Base-by-base conservation (phyloP, 2,113 vertebrate genomes). In the Pogona vitticeps region DNA sequence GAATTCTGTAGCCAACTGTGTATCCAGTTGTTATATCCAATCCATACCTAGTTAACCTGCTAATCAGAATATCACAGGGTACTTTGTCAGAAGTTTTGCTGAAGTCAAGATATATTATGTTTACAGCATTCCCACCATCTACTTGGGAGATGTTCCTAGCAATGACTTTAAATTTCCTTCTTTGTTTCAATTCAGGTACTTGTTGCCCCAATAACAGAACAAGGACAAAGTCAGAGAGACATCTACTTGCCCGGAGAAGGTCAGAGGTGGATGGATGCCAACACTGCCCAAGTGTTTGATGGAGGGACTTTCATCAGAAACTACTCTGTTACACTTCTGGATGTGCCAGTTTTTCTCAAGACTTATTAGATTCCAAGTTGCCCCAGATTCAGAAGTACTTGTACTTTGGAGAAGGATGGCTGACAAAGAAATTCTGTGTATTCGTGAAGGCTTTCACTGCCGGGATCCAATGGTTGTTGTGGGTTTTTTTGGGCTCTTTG, bases 201-300 rank as follows among this genome's bases (percentile, higher is more conserved):
- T 91, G 96, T 98, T 79, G 98, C 98, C 20, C 98, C 98, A 0
- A 92, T 98, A 92, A 97, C 97, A 82, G 97, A 97, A 84, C 96
- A 95, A 75, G 97, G 97, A 28, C 96, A 95, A 1, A 91, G 31
- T 0, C 93, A 95, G 88, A 94, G 98, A 93, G 97, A 98, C 76
- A 95, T 98, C 89, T 98, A 97, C 92, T 94, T 98, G 88, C 98
- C 98, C 0, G 97, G 97, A 12, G 96, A 94, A 28, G 96, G 95
- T 59, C 95, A 95, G 40, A 96, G 95, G 12, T 98, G 98, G 98
- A 94, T 96, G 96, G 98, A 98, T 92, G 93, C 92, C 89, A 96
- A 67, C 91, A 97, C 94, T 0, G 97, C 94, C 23, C 95, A 90
- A 8, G 97, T 98, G 82, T 98, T 98, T 1, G 97, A 97, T 0